phyloP scores from a whole-genome alignment of 2,888 invertebrate species.

The Cephonodes hylas region DNA sequence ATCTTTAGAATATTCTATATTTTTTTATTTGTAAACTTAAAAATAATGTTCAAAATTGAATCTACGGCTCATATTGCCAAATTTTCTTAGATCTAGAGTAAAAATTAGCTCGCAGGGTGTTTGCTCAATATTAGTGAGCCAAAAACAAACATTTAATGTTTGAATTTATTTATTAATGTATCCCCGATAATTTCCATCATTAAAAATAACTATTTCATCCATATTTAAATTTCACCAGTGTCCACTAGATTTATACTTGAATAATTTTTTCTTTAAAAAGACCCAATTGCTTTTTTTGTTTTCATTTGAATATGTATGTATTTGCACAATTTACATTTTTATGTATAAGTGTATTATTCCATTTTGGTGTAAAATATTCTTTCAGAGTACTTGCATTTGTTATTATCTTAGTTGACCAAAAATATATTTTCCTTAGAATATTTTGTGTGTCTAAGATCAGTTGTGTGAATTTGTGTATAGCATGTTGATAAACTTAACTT shows the following conservation, averaged over 20 bases:
- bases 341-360: not conserved
- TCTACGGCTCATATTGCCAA: conserved; percentile 32
- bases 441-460: not conserved
- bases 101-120: not conserved
- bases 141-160: not conserved
- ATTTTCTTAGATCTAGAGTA: conserved; percentile 23
- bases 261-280: not conserved
- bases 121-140: not conserved
- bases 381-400: not conserved
- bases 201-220: too few species aligned
- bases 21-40: not conserved
- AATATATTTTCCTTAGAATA: not conserved
- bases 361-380: not conserved
- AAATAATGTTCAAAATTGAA: not conserved
- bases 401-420: not conserved
- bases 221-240: not conserved
- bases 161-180: not conserved
- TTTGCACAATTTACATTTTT: not conserved
- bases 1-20: not conserved
- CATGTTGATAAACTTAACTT: not conserved
- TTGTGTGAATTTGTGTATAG: not conserved
- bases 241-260: not conserved
- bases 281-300: not conserved
- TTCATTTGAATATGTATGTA: not conserved
- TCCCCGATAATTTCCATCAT: too few species aligned